Evolutionary conservation across 2,888 invertebrate species (phyloP), one percentile per base, ranked within the genome.

Genomic region (Loripinus fragilis): DNA sequence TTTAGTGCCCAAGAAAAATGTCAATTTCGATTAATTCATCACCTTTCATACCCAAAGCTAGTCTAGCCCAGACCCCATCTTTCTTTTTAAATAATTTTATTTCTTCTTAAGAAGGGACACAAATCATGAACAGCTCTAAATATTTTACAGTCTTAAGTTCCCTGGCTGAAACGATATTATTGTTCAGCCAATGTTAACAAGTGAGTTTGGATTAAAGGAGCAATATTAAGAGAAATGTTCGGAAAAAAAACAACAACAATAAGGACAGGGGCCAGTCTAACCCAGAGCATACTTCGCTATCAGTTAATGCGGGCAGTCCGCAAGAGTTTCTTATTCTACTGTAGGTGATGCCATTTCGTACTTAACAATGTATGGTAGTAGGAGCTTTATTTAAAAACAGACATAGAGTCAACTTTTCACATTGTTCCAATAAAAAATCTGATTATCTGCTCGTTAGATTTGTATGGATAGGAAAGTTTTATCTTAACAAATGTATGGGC

Each of bases 331-430:
- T 48, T 74, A 74, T 33, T 7, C 66, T 15, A 8, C 2, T 33
- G 38, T 66, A 7, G 15, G 20, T 5, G 66, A 66, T 23, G 66
- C 66, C 3, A 41, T 66, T 20, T 5, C 8, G 10, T 20, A 8
- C 10, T n/a, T 66, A n/a, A 12, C 15, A n/a, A n/a, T 5, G 3
- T 41, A n/a, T 12, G 66, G 66, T 35, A 20, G 38, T n/a, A 42
- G 60, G 0, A 12, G 38, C 7, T 38, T 30, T 30, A 72, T 77
- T 72, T 68, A 7, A 77, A 77, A 41, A 68, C 69, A 35, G 77
- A 77, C 35, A 72, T 77, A 8, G 72, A 77, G 35, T 28, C 48
- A 23, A 73, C 69, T 8, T 74, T 71, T 55, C 42, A 68, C 38
- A 23, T 72, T n/a, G n/a, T 72, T 0, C 72, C 76, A 7, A 69